Evolutionary conservation across 1,140 invertebrate genomes (phyloP), one percentile per base, ranked within the genome.

Genomic region (Phenacoccus solenopsis): DNA sequence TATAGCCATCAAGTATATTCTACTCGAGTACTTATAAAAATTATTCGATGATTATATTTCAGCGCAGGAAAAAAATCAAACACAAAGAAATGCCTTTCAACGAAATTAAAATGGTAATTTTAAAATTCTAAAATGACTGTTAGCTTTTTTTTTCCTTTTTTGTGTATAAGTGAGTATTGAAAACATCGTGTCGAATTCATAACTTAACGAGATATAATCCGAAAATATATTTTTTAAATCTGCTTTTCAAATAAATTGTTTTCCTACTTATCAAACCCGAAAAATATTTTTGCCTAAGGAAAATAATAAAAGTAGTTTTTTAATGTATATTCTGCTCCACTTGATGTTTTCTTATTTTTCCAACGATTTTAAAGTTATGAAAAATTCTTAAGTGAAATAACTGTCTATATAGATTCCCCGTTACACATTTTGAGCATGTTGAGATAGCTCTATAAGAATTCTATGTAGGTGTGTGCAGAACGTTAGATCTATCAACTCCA

Each of bases 71-170:
- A 49, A 49, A 49, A 49, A 9, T 49, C 20, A 16, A 49, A 49
- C 38, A 49, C 20, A 49, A 49, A n/a, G 38, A 49, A 49, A n/a
- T 49, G 13, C 38, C 38, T 49, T 49, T 49, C 38, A 49, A 49
- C 38, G 13, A 49, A 49, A 49, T 49, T 49, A 49, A 49, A 49
- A 49, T 49, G 38, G 38, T n/a, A 49, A 16, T 49, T 49, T 49
- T 49, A 49, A 49, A 49, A 49, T 49, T 49, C 38, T 49, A 49
- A 49, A 49, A 49, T 49, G 38, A n/a, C 38, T 49, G 38, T 49
- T 49, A 49, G 12, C 12, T 49, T 49, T 49, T 49, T 49, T 49
- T 49, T 49, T 32, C 13, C 30, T 32, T 32, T 32, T 7, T 32
- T 13, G 13, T 32, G 20, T 49, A 49, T n/a, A 49, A n/a, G 20